Percentiles rank a stretch among this genome's conserved stretches.
phyloP scores from a whole-genome alignment of 2,113 vertebrate genomes.

The Plestiodon gilberti region DNA sequence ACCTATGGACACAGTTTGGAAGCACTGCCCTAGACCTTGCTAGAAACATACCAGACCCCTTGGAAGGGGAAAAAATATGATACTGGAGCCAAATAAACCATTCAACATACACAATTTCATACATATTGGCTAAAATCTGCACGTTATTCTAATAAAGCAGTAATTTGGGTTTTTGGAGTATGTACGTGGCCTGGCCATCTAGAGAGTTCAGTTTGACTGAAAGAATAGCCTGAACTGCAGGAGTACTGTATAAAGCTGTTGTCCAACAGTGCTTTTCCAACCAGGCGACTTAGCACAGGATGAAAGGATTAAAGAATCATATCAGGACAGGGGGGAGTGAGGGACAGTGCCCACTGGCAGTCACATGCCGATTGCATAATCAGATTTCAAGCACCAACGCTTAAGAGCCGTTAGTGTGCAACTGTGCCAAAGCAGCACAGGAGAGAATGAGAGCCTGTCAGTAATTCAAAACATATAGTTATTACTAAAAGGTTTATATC shows the following conservation, averaged over 20 bases:
- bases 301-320: constrained; percentile 64
- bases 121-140: too few relatives aligned
- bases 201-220: not conserved
- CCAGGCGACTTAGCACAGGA: constrained; percentile 41
- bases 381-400: constrained; percentile 1
- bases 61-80: too few relatives aligned
- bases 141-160: too few relatives aligned
- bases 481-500: too few relatives aligned
- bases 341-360: not conserved
- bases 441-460: not conserved
- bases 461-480: not conserved
- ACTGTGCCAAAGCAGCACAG: not conserved
- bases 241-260: not conserved
- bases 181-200: too few relatives aligned
- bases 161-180: too few relatives aligned
- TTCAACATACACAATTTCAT: too few relatives aligned
- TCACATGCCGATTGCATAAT: not conserved
- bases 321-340: constrained; percentile 30
- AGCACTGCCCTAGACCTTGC: too few relatives aligned
- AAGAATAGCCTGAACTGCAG: not conserved
- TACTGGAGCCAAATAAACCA: too few relatives aligned
- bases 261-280: constrained; percentile 13
- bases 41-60: too few relatives aligned
- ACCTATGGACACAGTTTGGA: too few relatives aligned
- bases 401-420: rapidly evolving